Evolutionary conservation across 2,888 invertebrate species (phyloP), one percentile per base, ranked within the genome.

Genomic region (Hermaeophaga mercurialis): DNA sequence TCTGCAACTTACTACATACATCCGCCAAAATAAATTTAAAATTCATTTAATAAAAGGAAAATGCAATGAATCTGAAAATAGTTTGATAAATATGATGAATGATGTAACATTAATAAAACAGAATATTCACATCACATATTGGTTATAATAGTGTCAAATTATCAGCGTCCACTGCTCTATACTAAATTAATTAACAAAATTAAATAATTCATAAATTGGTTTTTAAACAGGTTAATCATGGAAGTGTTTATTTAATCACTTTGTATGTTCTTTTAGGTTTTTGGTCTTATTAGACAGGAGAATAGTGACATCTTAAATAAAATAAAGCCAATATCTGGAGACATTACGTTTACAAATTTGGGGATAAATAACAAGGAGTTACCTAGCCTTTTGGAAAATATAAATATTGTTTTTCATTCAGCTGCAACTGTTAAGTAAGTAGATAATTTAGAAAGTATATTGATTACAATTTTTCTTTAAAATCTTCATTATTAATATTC

Each of bases 351-450:
- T 11, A 83, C 86, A 0, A 84, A 85, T 61, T 78, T 92, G 17
- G 91, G 92, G 7, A 83, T 94, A 44, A 84, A 82, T 55, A 38
- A 14, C n/a, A 33, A 9, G 1, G 58, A 58, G n/a, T 11, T 48
- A 48, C 77, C 78, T 34, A 78, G 84, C 59, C 75, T 92, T 11
- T 78, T 79, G 12, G 81, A 85, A 3, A 83, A 86, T 41, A 90
- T 95, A 9, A 86, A 92, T 28, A 83, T 93, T 9, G 91, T 97
- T 49, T 94, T 97, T 78, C 97, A 98, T 76, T 92, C 94, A 15
- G 98, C 97, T 0, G 97, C 97, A 0, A 97, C 97, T 0, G 94
- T 98, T 12, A 86, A 90, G 68, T 78, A 69, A 69, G 68, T 59
- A 7, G n/a, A n/a, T n/a, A n/a, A n/a, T n/a, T n/a, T n/a, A n/a